phyloP scores from a whole-genome alignment of 2,888 invertebrate genomes.

The Stenodema calcarata region DNA sequence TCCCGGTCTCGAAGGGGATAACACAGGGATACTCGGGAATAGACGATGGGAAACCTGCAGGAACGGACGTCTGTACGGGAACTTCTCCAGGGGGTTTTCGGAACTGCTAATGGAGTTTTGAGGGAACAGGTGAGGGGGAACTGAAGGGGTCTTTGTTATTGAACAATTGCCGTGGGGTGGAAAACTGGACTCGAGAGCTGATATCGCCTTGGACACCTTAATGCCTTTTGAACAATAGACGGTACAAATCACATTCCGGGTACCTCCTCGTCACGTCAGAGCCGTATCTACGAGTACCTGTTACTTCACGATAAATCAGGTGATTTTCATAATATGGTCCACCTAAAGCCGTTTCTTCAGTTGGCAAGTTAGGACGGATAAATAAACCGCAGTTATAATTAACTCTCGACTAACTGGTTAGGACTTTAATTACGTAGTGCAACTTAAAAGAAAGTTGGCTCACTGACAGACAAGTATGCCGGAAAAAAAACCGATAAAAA shows the following conservation, averaged over 20 bases:
- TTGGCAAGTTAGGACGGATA: too few species aligned
- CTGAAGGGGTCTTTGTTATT: background rate
- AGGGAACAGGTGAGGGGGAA: background rate
- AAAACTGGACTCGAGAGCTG: background rate
- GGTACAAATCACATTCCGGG: background rate
- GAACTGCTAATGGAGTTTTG: background rate
- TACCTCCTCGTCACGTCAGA: too few species aligned
- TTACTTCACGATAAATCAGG: too few species aligned
- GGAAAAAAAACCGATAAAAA: too few species aligned
- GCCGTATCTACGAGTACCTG: too few species aligned
- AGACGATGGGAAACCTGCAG: background rate
- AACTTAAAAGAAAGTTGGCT: too few species aligned
- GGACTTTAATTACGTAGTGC: too few species aligned
- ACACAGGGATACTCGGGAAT: background rate
- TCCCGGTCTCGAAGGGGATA: background rate
- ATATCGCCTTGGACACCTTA: slow-evolving; percentile 24
- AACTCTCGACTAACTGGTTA: too few species aligned
- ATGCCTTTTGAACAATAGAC: background rate
- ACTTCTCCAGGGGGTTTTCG: background rate
- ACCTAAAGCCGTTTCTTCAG: too few species aligned
- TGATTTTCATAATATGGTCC: too few species aligned
- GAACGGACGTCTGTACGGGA: background rate
- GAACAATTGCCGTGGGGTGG: slow-evolving; percentile 3
- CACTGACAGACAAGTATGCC: too few species aligned
- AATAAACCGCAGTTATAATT: too few species aligned